phyloP scores from a whole-genome alignment of 2,113 vertebrate species.

The Callorhinus ursinus region DNA sequence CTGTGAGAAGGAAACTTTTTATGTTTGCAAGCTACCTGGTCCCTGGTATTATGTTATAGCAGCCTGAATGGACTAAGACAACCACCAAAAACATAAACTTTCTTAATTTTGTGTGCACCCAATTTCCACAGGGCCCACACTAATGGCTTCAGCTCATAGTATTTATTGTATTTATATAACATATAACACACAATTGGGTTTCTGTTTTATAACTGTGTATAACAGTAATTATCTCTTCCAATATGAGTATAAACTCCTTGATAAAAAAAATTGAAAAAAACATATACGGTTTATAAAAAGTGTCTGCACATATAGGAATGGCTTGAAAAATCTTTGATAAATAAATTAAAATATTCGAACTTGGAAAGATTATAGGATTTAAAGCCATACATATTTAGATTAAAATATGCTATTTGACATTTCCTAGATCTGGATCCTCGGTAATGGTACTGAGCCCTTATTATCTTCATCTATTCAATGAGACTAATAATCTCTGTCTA shows the following conservation, averaged over 20 bases:
- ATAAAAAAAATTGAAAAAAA: background rate
- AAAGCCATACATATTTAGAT: background rate
- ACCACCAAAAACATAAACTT: background rate
- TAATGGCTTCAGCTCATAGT: background rate
- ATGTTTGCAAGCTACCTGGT: background rate
- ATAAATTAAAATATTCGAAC: background rate
- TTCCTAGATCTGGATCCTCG: background rate
- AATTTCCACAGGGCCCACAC: background rate
- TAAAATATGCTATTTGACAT: background rate
- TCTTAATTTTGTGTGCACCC: background rate
- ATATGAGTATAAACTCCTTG: background rate
- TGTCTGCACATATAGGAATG: background rate
- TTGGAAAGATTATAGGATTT: background rate
- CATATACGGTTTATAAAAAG: background rate
- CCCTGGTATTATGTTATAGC: background rate
- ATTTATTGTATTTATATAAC: background rate
- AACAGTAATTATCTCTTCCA: background rate
- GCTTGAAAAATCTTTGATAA: background rate
- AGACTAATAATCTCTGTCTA: background rate
- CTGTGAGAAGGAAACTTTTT: background rate
- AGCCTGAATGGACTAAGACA: background rate
- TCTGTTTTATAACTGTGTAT: background rate
- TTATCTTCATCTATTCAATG: background rate
- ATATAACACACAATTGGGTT: background rate
- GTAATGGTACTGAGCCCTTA: background rate